Base-by-base conservation (phyloP, 2,797 vertebrate species). In the Myoxocephalus aenaeus region DNA sequence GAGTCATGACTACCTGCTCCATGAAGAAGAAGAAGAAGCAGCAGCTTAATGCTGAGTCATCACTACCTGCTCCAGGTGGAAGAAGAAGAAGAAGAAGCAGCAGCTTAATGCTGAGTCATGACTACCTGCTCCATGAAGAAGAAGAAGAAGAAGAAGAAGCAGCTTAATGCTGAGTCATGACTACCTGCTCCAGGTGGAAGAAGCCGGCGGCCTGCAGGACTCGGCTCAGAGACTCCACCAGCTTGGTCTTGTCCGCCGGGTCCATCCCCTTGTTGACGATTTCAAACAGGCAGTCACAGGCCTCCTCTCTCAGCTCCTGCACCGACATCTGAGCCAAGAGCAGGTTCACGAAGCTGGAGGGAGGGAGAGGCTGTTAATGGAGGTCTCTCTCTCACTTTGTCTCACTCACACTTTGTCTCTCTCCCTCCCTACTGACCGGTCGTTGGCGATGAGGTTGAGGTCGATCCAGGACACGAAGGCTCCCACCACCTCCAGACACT, bases 191-290 rank as follows among this genome's bases (percentile, higher is more conserved):
- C 86, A 99, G 94, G 83, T 95, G 97, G 94, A 99, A 99, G 95
- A 99, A 98, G 0, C 98, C 98, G 0, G 97, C 97, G 42, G 96
- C 96, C 94, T 97, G 97, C 85, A 99, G 95, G 1, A 99, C 97
- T 82, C 92, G 97, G 92, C 97, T 97, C 78, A 99, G 95, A 70
- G 97, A 98, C 90, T 99, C 97, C 83, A 99, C 97, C 90, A 99
- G 93, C 84, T 99, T 99, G 90, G 97, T 99, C 93, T 99, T 99
- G 82, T 99, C 98, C 79, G 96, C 92, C 3, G 98, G 98, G 89
- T 99, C 98, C 98, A 99, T 99, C 73, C 98, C 98, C 86, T 99
- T 99, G 95, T 98, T 99, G 91, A 99, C 86, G 61, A 99, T 98
- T 93, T 99, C 98, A 93, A 97, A 98, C 87, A 99, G 95, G 92